A percentile compares a stretch with the other conserved stretches of the same genome.
Evolutionary conservation across 92 coral and sea anemone species (phyloP).

Genomic region (Meandrina meandrites): DNA sequence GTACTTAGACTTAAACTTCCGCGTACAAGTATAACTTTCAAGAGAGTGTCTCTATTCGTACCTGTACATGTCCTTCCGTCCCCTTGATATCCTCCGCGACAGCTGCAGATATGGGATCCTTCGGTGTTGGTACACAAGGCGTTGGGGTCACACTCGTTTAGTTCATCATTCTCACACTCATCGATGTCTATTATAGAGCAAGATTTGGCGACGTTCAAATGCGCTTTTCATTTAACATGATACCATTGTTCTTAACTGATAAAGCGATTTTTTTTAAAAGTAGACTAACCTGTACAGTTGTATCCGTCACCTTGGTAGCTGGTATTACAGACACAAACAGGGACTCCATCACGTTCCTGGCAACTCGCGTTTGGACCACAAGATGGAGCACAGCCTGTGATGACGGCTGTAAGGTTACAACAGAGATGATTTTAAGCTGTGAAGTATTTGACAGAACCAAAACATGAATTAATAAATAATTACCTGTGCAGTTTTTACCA

Average conservation of each 20-base stretch:
- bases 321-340: slow-evolving; percentile 24
- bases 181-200: neutral
- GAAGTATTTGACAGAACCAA: neutral
- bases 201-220: neutral
- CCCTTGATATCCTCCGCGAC: slow-evolving; percentile 33
- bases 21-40: too few species aligned
- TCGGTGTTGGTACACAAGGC: slow-evolving; percentile 41
- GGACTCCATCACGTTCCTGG: slow-evolving; percentile 21
- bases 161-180: neutral
- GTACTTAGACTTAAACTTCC: too few species aligned
- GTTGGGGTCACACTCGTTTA: slow-evolving; percentile 15
- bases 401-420: neutral
- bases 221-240: too few species aligned
- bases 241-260: neutral
- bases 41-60: neutral
- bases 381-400: slow-evolving; percentile 31
- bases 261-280: neutral
- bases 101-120: slow-evolving; percentile 39
- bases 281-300: slow-evolving; percentile 40
- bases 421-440: neutral
- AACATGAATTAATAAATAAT: neutral
- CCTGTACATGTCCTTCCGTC: slow-evolving; percentile 44
- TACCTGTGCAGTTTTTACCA: slow-evolving; percentile 26
- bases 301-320: slow-evolving; percentile 49
- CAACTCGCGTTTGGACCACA: slow-evolving; percentile 44